Base-by-base conservation (phyloP, 2,888 invertebrate genomes). In the Epirrita christyi region DNA sequence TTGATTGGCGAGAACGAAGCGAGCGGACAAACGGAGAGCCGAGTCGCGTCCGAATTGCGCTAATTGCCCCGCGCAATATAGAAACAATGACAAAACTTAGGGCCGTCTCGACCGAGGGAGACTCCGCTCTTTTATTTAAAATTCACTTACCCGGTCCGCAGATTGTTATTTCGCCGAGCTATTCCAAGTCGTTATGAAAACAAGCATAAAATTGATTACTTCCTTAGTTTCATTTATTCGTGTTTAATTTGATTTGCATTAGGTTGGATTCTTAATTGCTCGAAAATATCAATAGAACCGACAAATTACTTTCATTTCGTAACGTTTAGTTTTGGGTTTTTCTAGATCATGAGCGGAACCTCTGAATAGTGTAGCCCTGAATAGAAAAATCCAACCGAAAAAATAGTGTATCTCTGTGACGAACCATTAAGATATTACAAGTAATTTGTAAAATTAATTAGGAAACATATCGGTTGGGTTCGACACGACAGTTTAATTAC, bases 41-140 rank as follows among this genome's bases (percentile, higher is more conserved):
- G 77, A 78, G 69, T 72, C 78, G 76, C 76, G 81, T 81, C 85
- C 83, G 78, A 83, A 81, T 79, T 76, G 83, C 81, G 80, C 88
- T 91, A 91, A 91, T 91, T 91, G 91, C 91, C 85, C 74, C 79
- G 86, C 81, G 85, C 88, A 88, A 90, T 90, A 88, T 83, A 83
- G 85, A 86, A 90, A 91, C 91, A 91, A 91, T 90, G 86, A 88
- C 87, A 88, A 88, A 91, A 89, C 83, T 91, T 89, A 75, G 78
- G 73, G 71, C 72, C 81, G 81, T 78, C 79, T 80, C 81, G 80
- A 75, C 74, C 78, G 72, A 49, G 47, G 55, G 70, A 77, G 75
- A 76, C 83, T 78, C 82, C 83, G 81, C 84, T 84, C 76, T 90
- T 87, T 88, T 88, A 89, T 90, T 88, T 87, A 86, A 90, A 91